Conservation (phyloP, 2,113 vertebrate species). For the Ellobius talpinus region DNA sequence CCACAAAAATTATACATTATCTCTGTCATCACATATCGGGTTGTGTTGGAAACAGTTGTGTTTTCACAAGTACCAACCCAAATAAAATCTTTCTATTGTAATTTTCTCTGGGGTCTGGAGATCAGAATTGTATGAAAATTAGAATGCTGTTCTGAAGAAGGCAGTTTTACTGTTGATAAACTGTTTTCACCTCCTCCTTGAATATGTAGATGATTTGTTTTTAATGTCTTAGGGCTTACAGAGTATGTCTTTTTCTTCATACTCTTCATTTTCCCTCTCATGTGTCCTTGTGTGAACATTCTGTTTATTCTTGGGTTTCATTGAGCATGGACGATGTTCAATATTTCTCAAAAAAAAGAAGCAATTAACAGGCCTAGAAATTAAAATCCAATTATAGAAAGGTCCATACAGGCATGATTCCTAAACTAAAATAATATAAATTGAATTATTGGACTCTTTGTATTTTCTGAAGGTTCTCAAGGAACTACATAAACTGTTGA, state of each 20-base stretch:
- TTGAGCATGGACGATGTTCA: background rate
- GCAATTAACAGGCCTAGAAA: background rate
- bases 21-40: background rate
- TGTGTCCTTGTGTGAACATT: background rate
- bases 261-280: background rate
- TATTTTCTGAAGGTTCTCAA: too few species aligned
- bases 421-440: too few species aligned
- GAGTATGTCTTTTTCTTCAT: background rate
- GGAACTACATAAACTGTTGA: too few species aligned
- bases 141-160: background rate
- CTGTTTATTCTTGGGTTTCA: background rate
- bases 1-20: background rate
- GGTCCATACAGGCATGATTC: too few species aligned
- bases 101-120: background rate
- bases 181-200: background rate
- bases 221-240: background rate
- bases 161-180: background rate
- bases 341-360: background rate
- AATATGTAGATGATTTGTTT: background rate
- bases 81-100: background rate
- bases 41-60: background rate
- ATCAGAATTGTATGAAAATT: background rate
- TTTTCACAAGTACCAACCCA: background rate
- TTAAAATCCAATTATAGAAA: too few species aligned
- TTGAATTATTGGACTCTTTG: too few species aligned